A percentile compares a stretch with the other conserved stretches of the same genome.
Evolutionary conservation across 2,888 invertebrate species (phyloP).

Genomic region (Helobdella robusta): DNA sequence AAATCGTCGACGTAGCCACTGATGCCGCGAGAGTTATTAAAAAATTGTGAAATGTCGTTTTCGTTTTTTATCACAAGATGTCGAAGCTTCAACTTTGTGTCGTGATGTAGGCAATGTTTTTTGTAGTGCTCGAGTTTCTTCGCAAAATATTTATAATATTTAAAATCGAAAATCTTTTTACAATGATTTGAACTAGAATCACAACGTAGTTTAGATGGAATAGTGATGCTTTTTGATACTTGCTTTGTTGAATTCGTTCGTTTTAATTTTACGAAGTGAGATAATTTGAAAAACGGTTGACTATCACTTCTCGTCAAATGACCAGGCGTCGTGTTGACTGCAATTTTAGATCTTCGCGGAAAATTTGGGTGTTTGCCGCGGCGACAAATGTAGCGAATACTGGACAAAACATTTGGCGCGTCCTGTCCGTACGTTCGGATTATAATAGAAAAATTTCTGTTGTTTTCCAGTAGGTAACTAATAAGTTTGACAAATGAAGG

Average conservation of each 20-base stretch:
- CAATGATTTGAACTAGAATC: no score
- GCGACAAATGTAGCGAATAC: constrained; percentile 22
- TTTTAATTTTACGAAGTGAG: no score
- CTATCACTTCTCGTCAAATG: no score
- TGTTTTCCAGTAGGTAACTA: constrained; percentile 37
- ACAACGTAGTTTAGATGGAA: no score
- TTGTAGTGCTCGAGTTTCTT: no score
- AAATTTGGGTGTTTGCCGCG: constrained; percentile 41
- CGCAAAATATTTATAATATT: no score
- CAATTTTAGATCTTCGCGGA: constrained; percentile 35
- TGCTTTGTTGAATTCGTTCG: no score
- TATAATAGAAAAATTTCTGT: constrained; percentile 43
- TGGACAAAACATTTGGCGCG: constrained; percentile 38
- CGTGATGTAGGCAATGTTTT: no score
- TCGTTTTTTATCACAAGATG: no score
- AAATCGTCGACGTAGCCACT: constrained; percentile 46
- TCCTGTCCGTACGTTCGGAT: constrained; percentile 47
- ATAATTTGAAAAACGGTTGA: constrained; percentile 32
- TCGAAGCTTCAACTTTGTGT: no score
- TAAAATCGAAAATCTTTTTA: no score
- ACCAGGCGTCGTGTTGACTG: constrained; percentile 38
- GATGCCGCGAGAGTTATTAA: constrained; percentile 40
- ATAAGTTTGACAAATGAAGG: constrained; percentile 45
- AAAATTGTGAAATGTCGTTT: constrained; percentile 40
- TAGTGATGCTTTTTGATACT: no score